Conservation (phyloP, 2,113 vertebrate species). For the Thunnus thynnus region DNA sequence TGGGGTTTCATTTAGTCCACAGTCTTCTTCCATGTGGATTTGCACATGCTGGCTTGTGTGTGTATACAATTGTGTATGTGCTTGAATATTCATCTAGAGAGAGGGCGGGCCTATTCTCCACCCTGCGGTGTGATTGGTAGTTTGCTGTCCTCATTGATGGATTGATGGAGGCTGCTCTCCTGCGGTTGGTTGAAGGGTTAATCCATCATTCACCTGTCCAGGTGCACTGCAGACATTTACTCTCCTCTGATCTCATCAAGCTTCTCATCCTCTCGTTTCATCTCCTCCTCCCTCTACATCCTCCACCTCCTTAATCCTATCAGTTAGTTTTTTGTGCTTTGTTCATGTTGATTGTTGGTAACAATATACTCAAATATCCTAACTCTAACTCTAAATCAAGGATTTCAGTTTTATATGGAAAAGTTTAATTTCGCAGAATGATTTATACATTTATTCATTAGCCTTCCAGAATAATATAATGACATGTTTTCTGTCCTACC, state of each 20-base stretch:
- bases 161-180: slow-evolving; percentile 71
- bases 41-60: not conserved
- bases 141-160: slow-evolving; percentile 65
- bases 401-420: too few relatives aligned
- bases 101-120: slow-evolving; percentile 48
- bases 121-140: slow-evolving; percentile 79
- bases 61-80: slow-evolving; percentile 6
- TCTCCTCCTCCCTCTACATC: not conserved
- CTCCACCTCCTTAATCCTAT: not conserved
- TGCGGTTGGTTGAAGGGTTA: slow-evolving; percentile 65
- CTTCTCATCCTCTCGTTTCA: slow-evolving; percentile 10
- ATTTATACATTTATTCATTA: not conserved
- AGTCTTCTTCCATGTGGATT: not conserved
- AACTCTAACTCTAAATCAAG: not conserved
- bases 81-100: slow-evolving; percentile 11
- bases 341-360: not conserved
- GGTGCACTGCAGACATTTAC: slow-evolving; percentile 35
- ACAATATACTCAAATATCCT: not conserved
- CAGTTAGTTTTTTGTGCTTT: not conserved
- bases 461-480: not conserved
- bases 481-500: not conserved
- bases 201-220: slow-evolving; percentile 74
- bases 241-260: slow-evolving; percentile 25
- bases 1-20: slow-evolving; percentile 29
- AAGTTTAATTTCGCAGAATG: too few relatives aligned